Evolutionary conservation across 1,140 invertebrate genomes (phyloP).

Genomic region (Amyelois transitella): DNA sequence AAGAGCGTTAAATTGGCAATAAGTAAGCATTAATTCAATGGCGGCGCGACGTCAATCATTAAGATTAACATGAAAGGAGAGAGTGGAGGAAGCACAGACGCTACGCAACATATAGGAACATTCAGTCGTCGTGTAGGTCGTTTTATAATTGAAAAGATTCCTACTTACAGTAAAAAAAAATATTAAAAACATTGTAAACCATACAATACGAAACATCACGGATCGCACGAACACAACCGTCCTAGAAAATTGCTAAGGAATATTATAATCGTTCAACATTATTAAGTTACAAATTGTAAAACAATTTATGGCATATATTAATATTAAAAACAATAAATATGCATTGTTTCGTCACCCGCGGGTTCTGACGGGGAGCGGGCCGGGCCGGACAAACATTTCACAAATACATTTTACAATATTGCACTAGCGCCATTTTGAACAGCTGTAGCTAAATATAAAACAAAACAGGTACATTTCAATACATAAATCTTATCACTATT

Average conservation of each 20-base stretch:
- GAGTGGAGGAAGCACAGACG: conserved; percentile 24
- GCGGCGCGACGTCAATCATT: too few species aligned
- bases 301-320: conserved; percentile 64
- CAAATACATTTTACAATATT: neutral
- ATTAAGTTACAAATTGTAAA: conserved; percentile 48
- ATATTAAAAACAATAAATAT: conserved; percentile 56
- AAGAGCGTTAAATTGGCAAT: too few species aligned
- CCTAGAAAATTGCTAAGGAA: conserved; percentile 19
- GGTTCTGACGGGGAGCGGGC: neutral
- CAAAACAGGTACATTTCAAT: neutral
- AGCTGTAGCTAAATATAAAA: neutral
- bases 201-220: conserved; percentile 30
- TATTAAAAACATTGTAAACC: conserved; percentile 29
- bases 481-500: neutral
- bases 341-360: conserved; percentile 20
- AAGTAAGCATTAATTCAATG: too few species aligned
- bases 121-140: conserved; percentile 32
- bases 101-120: conserved; percentile 34
- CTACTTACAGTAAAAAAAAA: conserved; percentile 34
- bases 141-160: conserved; percentile 26
- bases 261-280: conserved; percentile 37
- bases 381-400: neutral
- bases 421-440: neutral
- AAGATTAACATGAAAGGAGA: neutral
- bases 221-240: conserved; percentile 22